Conservation (phyloP, 2,113 vertebrate species). For the Thinocorus orbignyianus region DNA sequence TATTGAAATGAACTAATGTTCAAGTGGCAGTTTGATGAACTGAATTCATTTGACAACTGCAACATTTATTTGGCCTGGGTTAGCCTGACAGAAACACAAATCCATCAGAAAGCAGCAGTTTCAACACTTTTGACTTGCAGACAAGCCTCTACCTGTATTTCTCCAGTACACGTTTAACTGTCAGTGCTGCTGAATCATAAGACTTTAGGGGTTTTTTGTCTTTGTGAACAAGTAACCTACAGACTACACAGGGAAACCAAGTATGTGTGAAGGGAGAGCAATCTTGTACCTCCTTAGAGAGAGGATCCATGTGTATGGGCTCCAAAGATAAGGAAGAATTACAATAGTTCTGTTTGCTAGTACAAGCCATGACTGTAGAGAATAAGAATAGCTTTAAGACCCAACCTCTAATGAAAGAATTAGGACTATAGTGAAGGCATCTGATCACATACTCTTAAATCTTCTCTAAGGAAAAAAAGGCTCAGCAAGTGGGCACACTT, state of each 20-base stretch:
- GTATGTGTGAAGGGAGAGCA: not conserved
- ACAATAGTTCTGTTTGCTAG: not conserved
- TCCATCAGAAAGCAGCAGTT: not conserved
- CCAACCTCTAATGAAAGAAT: not conserved
- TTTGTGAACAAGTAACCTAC: not conserved
- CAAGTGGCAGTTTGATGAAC: not conserved
- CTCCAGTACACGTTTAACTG: not conserved
- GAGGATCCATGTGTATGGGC: not conserved
- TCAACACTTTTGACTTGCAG: not conserved
- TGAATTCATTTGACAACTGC: not conserved
- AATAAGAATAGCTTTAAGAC: not conserved
- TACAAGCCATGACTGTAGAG: not conserved
- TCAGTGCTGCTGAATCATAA: not conserved
- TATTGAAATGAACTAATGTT: not conserved
- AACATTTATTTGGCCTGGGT: not conserved
- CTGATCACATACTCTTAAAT: not conserved
- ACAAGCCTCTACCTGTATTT: not conserved
- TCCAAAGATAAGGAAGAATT: not conserved
- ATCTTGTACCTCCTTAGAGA: not conserved
- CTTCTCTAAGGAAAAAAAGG: not conserved
- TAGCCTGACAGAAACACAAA: not conserved
- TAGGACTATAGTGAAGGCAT: not conserved
- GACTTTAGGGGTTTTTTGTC: not conserved
- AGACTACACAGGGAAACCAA: not conserved
- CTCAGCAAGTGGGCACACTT: not conserved